phyloP scores from a whole-genome alignment of 2,888 invertebrate genomes.

The Ennomos quercinarius region DNA sequence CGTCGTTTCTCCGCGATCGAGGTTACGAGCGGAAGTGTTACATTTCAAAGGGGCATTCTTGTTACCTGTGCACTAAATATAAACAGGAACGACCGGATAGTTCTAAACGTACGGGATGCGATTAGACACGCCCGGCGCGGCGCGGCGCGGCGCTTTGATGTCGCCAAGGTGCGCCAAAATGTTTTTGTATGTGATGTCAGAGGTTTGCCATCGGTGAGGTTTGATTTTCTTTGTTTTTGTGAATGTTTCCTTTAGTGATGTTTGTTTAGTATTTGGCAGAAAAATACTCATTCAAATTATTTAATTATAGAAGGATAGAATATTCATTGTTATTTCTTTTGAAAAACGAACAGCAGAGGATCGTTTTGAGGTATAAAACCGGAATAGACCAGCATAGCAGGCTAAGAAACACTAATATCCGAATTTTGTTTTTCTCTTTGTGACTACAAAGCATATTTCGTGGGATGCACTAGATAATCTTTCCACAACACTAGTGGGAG shows the following conservation, averaged over 20 bases:
- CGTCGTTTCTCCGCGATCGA: conserved; percentile 50
- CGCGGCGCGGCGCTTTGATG: conserved; percentile 66
- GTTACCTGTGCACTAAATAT: conserved; percentile 83
- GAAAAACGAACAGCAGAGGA: not conserved
- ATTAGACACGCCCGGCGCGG: conserved; percentile 62
- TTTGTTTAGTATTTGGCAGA: no score
- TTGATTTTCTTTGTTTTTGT: not conserved
- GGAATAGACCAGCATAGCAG: no score
- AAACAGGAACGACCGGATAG: conserved; percentile 59
- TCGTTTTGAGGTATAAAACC: conserved; percentile 2
- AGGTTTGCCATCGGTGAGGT: conserved; percentile 18
- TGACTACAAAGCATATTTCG: no score
- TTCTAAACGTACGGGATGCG: conserved; percentile 54
- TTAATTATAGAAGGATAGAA: no score
- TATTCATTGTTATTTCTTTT: no score
- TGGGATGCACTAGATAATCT: no score
- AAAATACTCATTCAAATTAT: no score
- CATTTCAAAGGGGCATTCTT: conserved; percentile 83
- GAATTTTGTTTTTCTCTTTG: no score
- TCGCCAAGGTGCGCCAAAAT: conserved; percentile 54
- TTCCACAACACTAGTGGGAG: no score
- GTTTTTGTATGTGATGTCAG: conserved; percentile 40
- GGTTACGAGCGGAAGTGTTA: conserved; percentile 81
- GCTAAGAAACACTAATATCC: no score
- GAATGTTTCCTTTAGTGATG: no score